phyloP scores from a whole-genome alignment of 2,113 vertebrate genomes.

The Xiphophorus hellerii region DNA sequence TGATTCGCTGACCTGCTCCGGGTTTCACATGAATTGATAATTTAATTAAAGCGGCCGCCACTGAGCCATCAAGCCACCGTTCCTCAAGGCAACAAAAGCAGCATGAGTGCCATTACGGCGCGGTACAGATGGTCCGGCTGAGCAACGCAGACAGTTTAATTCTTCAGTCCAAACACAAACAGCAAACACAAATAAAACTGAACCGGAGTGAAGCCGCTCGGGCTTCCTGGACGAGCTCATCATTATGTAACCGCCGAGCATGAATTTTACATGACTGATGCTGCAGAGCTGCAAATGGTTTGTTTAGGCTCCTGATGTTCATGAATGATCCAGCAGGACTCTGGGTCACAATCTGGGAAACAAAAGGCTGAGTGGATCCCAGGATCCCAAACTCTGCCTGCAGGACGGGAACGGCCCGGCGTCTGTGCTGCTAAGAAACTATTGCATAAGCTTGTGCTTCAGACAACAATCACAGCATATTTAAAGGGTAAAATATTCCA shows the following conservation, averaged over 20 bases:
- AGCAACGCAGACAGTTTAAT: conserved; percentile 25
- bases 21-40: conserved; percentile 54
- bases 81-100: conserved; percentile 39
- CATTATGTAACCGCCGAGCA: conserved; percentile 48
- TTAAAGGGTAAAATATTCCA: not conserved
- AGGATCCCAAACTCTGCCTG: no score
- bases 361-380: no score
- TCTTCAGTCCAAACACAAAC: conserved; percentile 48
- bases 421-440: not conserved
- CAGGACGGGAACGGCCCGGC: no score
- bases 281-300: conserved; percentile 37
- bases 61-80: conserved; percentile 27
- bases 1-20: conserved; percentile 48
- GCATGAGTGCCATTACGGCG: conserved; percentile 32
- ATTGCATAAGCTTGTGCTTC: not conserved
- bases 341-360: conserved; percentile 18
- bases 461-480: not conserved
- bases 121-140: conserved; percentile 48
- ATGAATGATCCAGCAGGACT: conserved; percentile 37
- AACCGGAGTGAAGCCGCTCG: conserved; percentile 3
- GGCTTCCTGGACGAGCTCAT: conserved; percentile 11
- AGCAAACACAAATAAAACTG: conserved; percentile 33
- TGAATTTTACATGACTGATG: conserved; percentile 52
- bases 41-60: conserved; percentile 51
- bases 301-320: conserved; percentile 52